phyloP scores from a whole-genome alignment of 1,140 invertebrate genomes.

The Drosophila willistoni region DNA sequence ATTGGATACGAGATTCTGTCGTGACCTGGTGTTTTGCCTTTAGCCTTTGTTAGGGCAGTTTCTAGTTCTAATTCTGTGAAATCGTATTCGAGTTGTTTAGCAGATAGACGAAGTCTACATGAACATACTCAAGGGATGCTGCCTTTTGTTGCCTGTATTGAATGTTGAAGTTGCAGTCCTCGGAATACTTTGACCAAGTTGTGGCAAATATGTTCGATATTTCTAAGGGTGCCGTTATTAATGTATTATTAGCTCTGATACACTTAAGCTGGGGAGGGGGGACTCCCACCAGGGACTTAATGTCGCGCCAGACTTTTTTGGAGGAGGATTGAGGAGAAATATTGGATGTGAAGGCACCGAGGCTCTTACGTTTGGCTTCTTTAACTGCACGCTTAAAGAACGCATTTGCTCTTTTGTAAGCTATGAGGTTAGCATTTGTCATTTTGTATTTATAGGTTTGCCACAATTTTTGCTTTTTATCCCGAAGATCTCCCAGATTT shows the following conservation, averaged over 20 bases:
- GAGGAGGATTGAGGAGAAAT: constrained; percentile 16
- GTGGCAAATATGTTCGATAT: constrained; percentile 29
- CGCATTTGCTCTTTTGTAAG: constrained; percentile 13
- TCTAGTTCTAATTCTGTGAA: constrained; percentile 7
- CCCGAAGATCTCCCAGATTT: constrained; percentile 9
- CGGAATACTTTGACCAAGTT: constrained; percentile 21
- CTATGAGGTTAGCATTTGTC: constrained; percentile 4
- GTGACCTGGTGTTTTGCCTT: constrained; percentile 5
- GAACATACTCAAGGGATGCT: constrained; percentile 1
- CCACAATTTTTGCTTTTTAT: constrained; percentile 21
- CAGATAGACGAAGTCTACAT: not conserved
- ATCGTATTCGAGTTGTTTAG: not conserved
- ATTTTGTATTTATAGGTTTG: constrained; percentile 13
- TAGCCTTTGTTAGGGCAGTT: constrained; percentile 2
- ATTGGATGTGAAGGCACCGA: constrained; percentile 20
- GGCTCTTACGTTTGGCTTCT: constrained; percentile 20
- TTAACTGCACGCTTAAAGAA: constrained; percentile 17
- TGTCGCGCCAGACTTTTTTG: constrained; percentile 32
- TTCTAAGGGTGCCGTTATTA: constrained; percentile 6
- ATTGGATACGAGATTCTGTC: no score
- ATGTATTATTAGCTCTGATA: constrained; percentile 7
- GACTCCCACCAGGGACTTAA: constrained; percentile 21
- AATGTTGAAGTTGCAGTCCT: constrained; percentile 20
- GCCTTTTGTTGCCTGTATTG: constrained; percentile 3
- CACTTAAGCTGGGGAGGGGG: constrained; percentile 10